Base-by-base conservation (phyloP, 2,888 invertebrate species). In the Drosophila longiperda region DNA sequence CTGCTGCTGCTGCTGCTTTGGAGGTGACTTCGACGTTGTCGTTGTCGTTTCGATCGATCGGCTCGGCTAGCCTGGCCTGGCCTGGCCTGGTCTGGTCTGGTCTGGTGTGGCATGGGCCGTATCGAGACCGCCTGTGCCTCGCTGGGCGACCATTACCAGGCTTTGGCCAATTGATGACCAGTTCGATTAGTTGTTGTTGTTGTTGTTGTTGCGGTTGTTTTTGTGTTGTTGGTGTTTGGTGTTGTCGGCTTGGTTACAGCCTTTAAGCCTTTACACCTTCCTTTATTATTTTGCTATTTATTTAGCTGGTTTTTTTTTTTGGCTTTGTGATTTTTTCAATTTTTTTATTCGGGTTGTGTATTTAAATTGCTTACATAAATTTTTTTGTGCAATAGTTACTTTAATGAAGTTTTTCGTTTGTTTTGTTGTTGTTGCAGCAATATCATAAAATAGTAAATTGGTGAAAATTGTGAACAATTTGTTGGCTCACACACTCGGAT, bases 81-180 rank as follows among this genome's bases (percentile, higher is more conserved):
- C 23, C 36, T 69, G 57, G 66, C 11, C 48, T 42, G 64, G 62
- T 17, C 50, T 69, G 75, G 66, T 34, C 58, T 45, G 53, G 26
- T 36, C 48, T 59, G 68, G 52, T 59, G 71, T 73, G 65, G 68
- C 53, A 48, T 62, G 76, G 78, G 53, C 40, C 66, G 75, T 73
- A 61, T 66, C 61, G 74, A 49, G 66, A 53, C 59, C 58, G 73
- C 29, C 61, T 68, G 65, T 57, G 71, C 66, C 83, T 69, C 66
- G 67, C 78, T 83, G 83, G 88, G 79, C 84, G 76, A 81, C 81
- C 84, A 87, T 87, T 90, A 81, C 75, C 60, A 75, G 78, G 78
- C 89, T 80, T 86, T 88, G 88, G 80, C 82, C 88, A 89, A 88
- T 89, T 89, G 89, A 89, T 90, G 90, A 89, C 88, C 89, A 89